phyloP scores from a whole-genome alignment of 2,113 vertebrate genomes.

The Hippocampus abdominalis region DNA sequence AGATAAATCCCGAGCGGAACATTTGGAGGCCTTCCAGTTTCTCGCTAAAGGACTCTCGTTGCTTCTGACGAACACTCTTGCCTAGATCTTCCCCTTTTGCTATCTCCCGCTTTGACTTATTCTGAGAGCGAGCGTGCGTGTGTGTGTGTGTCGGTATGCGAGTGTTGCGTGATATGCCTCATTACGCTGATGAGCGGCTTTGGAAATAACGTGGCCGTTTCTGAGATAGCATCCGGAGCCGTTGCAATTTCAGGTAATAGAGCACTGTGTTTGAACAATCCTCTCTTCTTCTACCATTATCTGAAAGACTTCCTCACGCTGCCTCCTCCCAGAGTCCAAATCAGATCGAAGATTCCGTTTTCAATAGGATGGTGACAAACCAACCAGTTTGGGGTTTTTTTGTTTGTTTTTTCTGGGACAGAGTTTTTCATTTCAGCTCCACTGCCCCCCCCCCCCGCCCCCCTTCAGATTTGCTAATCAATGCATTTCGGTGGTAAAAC shows the following conservation, averaged over 20 bases:
- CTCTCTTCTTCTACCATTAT: background rate
- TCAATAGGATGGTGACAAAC: background rate
- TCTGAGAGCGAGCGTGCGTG: background rate
- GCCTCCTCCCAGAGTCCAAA: background rate
- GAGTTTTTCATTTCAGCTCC: slow-evolving; percentile 28
- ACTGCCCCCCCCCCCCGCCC: slow-evolving; percentile 24
- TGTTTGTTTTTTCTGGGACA: too few relatives aligned
- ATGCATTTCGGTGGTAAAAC: slow-evolving; percentile 21
- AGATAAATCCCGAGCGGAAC: slow-evolving; percentile 63
- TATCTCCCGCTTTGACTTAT: slow-evolving; percentile 3
- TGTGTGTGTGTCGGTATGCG: slow-evolving; percentile 4
- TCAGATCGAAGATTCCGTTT: background rate
- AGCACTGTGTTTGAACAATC: background rate
- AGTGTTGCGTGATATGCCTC: slow-evolving; percentile 35
- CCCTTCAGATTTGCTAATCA: slow-evolving; percentile 24
- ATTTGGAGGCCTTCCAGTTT: slow-evolving; percentile 49
- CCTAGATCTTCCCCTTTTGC: background rate
- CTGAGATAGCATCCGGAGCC: slow-evolving; percentile 23
- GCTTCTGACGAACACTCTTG: slow-evolving; percentile 18
- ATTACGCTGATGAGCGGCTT: slow-evolving; percentile 47
- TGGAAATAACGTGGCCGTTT: slow-evolving; percentile 46
- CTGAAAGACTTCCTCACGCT: background rate
- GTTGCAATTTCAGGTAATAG: slow-evolving; percentile 24
- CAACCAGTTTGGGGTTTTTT: too few relatives aligned
- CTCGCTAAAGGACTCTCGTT: slow-evolving; percentile 25